These are phyloP conservation scores for Mus spicilegus DNA, from an alignment of 2,113 vertebrate genomes.

Conservation along the genomic window DNA sequence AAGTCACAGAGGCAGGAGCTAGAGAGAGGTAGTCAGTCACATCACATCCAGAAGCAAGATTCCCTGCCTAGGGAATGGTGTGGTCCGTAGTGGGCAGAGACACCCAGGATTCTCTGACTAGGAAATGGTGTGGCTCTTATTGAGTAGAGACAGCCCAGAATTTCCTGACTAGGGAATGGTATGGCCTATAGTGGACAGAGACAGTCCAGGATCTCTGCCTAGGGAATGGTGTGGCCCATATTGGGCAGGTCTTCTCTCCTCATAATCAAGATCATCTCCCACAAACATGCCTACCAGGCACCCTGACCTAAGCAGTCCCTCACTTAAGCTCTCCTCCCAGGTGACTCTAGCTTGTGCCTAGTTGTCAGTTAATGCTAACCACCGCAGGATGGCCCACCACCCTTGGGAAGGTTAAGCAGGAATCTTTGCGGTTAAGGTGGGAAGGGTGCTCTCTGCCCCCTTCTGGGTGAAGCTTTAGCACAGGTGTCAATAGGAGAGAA, in stretches of 20 bases:
- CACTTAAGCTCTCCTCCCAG: not conserved
- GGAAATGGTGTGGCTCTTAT: not conserved
- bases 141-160: too few species aligned
- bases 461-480: not conserved
- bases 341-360: not conserved
- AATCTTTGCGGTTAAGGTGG: not conserved
- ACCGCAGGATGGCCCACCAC: not conserved
- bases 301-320: not conserved
- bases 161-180: too few species aligned
- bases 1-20: not conserved
- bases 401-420: not conserved
- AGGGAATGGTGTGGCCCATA: not conserved
- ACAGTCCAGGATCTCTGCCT: not conserved
- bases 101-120: not conserved
- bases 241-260: not conserved
- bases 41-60: not conserved
- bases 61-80: not conserved
- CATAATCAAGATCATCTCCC: not conserved
- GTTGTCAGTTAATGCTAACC: not conserved
- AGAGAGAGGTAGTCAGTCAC: not conserved
- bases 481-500: not conserved
- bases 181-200: not conserved
- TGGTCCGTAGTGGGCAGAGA: not conserved
- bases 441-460: not conserved
- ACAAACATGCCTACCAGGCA: not conserved